Evolutionary conservation across 2,113 vertebrate species (phyloP), one percentile per base, ranked within the genome.

Genomic region (Lophochroa leadbeateri): DNA sequence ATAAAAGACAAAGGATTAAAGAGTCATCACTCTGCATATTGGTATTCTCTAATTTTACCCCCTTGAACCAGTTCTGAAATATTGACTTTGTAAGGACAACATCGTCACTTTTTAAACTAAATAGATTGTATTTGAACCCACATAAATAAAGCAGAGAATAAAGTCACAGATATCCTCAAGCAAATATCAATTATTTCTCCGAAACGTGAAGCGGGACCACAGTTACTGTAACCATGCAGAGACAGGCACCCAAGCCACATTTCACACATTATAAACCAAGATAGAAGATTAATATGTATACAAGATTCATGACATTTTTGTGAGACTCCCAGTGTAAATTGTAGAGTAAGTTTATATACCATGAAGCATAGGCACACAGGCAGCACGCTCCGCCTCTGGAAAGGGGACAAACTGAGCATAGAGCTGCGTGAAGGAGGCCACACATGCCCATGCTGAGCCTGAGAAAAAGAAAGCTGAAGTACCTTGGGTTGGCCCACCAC

Each of bases 111-210:
- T 70, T 69, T 68, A 29, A 77, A 61, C 19, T 39, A 13, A 88
- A 91, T 24, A 35, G 49, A 37, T 63, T 81, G 24, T 17, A 29
- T 82, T 63, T 60, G 39, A 82, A 41, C 29, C 52, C 41, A 39
- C n/a, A 55, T 27, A 91, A 84, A 91, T 87, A 84, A 74, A 75
- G 57, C 35, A 46, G 80, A 83, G 55, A 78, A 75, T 1, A 57
- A 43, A 82, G 11, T n/a, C 44, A 3, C 71, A 83, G 71, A 17
- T 17, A 68, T 37, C 70, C 68, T n/a, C 35, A 55, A 53, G 81
- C 10, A 94, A 95, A 76, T 71, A 79, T n/a, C 49, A 86, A 86
- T 93, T 88, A 82, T 82, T 90, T 41, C 68, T 82, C 53, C 21
- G 65, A 84, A 86, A 88, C 33, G 16, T 57, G 37, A 58, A 79